A percentile compares a stretch with the other conserved stretches of the same genome.
phyloP scores from a whole-genome alignment of 2,888 invertebrate species.

The Melanostoma mellinum region DNA sequence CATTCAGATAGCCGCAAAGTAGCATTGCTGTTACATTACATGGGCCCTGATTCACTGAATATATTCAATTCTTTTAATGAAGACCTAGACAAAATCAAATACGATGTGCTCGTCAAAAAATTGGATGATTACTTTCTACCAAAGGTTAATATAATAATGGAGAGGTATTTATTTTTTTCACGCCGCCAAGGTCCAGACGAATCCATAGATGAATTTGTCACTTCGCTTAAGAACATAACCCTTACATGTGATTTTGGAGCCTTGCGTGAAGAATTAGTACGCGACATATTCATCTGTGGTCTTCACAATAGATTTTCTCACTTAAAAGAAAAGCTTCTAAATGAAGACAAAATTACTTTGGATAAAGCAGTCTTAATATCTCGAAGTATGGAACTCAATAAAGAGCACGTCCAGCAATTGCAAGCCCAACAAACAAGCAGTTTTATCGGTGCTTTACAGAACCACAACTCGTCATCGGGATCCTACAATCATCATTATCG shows the following conservation, averaged over 20 bases:
- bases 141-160: conserved; percentile 50
- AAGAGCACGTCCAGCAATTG: conserved; percentile 52
- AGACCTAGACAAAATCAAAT: conserved; percentile 43
- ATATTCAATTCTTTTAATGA: conserved; percentile 47
- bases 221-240: conserved; percentile 1
- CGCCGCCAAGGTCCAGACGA: conserved; percentile 33
- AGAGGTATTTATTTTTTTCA: conserved; percentile 51
- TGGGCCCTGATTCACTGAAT: conserved; percentile 38
- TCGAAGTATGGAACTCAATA: conserved; percentile 54
- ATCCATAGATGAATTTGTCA: conserved; percentile 41
- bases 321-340: conserved; percentile 67
- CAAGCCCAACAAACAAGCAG: conserved; percentile 31
- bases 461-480: background rate
- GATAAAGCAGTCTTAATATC: conserved; percentile 58
- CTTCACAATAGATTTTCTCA: conserved; percentile 42
- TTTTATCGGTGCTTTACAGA: conserved; percentile 23
- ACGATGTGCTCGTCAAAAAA: conserved; percentile 17
- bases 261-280: conserved; percentile 56
- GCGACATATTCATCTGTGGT: conserved; percentile 68
- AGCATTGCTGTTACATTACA: conserved; percentile 19
- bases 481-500: background rate
- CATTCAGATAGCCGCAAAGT: conserved; percentile 14
- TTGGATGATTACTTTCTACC: conserved; percentile 56
- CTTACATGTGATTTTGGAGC: conserved; percentile 61
- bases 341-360: conserved; percentile 56